Base-by-base conservation (phyloP, 2,888 invertebrate genomes). In the Notocelia uddmanniana region DNA sequence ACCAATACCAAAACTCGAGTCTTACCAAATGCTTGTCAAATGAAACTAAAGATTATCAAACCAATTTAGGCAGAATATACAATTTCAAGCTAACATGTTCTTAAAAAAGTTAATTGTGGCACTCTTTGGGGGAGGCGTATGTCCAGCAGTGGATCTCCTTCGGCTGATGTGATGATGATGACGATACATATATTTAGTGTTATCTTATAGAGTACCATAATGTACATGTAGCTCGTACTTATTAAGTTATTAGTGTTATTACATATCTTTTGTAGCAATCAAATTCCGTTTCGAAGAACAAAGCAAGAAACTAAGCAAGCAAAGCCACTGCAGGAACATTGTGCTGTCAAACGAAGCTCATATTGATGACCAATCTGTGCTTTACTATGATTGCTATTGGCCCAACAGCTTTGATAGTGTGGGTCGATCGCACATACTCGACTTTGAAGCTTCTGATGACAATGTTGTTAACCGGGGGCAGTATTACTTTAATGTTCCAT, bases 311-410 rank as follows among this genome's bases (percentile, higher is more conserved):
- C 60, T 45, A 6, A 77, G 79, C 19, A 74, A 71, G 5, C 83
- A 83, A 23, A 89, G 90, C 63, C 92, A 93, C 74, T 93, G 93
- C 80, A 85, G 92, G 19, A 89, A 89, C 60, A 92, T 93, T 18
- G 84, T 85, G 1, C 84, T 93, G 74, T 86, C 90, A 0, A 89
- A 91, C 54, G 85, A 91, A 70, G 84, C 89, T 0, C 84, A 84
- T 0, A 83, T 93, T 5, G 87, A 91, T 48, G 91, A 91, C 48
- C 86, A 87, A 9, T 93, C 93, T 0, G 88, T 92, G 1, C 76
- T 93, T 13, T 93, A 91, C 76, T 93, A 93, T 68, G 91, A 93
- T 70, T 93, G 93, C 72, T 93, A 90, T 73, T 92, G 92, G 93
- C 85, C 90, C 0, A 77, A 80, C 18, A 85, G 85, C 0, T 87